Evolutionary conservation across 2,797 vertebrate species (phyloP).

Genomic region (Taeniopygia guttata): DNA sequence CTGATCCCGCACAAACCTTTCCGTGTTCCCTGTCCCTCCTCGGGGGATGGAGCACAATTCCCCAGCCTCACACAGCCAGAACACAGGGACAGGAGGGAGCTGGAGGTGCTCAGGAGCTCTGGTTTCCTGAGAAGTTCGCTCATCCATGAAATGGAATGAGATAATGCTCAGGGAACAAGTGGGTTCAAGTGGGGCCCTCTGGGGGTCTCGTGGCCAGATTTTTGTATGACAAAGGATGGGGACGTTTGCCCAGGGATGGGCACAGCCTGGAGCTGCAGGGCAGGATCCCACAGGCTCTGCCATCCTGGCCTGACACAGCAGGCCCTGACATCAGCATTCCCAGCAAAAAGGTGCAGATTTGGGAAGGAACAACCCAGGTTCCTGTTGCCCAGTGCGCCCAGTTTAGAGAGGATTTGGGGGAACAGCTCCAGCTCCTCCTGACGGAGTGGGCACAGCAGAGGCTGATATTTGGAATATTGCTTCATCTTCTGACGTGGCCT

Average conservation of each 20-base stretch:
- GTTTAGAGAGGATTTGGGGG: not conserved
- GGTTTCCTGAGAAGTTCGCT: not conserved
- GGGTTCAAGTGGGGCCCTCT: not conserved
- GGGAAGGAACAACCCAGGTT: rapidly evolving
- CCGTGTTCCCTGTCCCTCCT: not conserved
- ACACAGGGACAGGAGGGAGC: not conserved
- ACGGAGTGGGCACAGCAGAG: not conserved
- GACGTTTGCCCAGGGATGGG: not conserved
- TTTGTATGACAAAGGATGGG: not conserved
- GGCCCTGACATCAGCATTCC: not conserved
- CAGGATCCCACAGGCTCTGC: not conserved
- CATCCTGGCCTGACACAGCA: not conserved
- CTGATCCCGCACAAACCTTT: not conserved
- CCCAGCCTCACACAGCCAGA: not conserved
- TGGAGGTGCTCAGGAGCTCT: not conserved
- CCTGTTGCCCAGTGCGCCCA: not conserved
- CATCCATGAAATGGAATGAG: not conserved
- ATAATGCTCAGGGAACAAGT: not conserved
- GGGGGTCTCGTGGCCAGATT: not conserved
- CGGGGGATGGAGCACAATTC: not conserved
- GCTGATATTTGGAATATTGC: not conserved
- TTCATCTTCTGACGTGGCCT: not conserved
- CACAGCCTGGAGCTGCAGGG: not conserved
- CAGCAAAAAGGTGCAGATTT: not conserved
- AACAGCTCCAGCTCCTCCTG: not conserved